phyloP scores from a whole-genome alignment of 2,888 invertebrate species.

The Brenthis ino region DNA sequence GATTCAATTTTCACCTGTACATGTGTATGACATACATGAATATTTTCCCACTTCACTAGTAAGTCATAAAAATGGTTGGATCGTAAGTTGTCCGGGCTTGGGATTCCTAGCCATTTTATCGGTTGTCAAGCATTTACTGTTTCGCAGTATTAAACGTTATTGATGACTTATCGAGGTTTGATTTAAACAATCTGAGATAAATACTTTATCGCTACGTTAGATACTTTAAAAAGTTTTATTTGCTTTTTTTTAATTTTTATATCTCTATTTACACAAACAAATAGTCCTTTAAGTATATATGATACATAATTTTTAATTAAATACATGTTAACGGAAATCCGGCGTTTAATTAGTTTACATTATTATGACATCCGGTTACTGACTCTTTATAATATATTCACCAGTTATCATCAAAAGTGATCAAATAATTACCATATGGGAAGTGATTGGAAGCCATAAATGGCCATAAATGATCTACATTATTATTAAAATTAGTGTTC shows the following conservation, averaged over 20 bases:
- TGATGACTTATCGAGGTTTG: constrained; percentile 9
- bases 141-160: constrained; percentile 24
- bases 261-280: too few species aligned
- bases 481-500: too few species aligned
- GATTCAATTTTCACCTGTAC: constrained; percentile 41
- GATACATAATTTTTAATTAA: too few species aligned
- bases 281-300: too few species aligned
- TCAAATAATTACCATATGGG: too few species aligned
- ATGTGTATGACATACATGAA: constrained; percentile 35
- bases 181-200: neutral
- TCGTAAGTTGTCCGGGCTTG: constrained; percentile 22
- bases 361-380: too few species aligned
- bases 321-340: constrained; percentile 3
- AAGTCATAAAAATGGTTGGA: constrained; percentile 37
- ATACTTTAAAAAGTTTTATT: neutral
- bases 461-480: too few species aligned
- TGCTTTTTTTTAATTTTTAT: neutral
- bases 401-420: too few species aligned
- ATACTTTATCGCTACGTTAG: neutral
- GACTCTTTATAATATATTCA: too few species aligned
- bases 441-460: too few species aligned
- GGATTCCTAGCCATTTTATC: constrained; percentile 29
- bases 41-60: constrained; percentile 36
- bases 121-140: constrained; percentile 34
- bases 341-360: neutral